Conservation (phyloP, 1,140 invertebrate species). For the Arion vulgaris region DNA sequence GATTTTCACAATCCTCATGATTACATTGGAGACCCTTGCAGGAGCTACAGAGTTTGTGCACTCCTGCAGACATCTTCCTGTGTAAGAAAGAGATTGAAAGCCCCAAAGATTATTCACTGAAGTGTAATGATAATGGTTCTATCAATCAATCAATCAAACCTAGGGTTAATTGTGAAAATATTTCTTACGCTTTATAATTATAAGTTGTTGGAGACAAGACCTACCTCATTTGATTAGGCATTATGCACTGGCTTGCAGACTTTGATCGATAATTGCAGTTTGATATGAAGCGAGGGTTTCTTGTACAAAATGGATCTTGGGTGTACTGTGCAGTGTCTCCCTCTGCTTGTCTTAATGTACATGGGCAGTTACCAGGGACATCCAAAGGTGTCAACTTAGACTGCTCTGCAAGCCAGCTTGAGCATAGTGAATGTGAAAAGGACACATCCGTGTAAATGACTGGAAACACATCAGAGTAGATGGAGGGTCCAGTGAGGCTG, state of each 20-base stretch:
- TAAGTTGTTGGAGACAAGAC: not conserved
- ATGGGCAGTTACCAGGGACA: conserved; percentile 53
- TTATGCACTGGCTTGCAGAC: conserved; percentile 53
- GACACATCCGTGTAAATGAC: conserved; percentile 43
- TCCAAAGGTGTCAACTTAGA: conserved; percentile 22
- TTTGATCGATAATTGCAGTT: conserved; percentile 60
- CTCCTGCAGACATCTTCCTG: too few species aligned
- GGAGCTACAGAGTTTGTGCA: too few species aligned
- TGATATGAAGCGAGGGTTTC: conserved; percentile 13
- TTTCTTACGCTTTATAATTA: too few species aligned
- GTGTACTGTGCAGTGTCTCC: conserved; percentile 60
- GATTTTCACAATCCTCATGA: too few species aligned
- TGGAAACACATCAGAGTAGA: conserved; percentile 68
- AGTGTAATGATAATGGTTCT: too few species aligned
- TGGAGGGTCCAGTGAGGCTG: conserved; percentile 37
- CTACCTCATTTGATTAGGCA: conserved; percentile 41
- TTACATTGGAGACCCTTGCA: too few species aligned
- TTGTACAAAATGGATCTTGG: conserved; percentile 58
- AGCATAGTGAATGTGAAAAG: conserved; percentile 51
- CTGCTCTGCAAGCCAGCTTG: conserved; percentile 52
- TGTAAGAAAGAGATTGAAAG: too few species aligned
- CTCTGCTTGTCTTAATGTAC: conserved; percentile 53
- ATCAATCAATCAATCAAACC: too few species aligned
- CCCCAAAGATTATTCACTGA: too few species aligned
- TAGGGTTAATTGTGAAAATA: too few species aligned